A percentile compares a stretch with the other conserved stretches of the same genome.
Conservation (phyloP, 2,797 vertebrate species). For the Coracias cyanogaster region DNA sequence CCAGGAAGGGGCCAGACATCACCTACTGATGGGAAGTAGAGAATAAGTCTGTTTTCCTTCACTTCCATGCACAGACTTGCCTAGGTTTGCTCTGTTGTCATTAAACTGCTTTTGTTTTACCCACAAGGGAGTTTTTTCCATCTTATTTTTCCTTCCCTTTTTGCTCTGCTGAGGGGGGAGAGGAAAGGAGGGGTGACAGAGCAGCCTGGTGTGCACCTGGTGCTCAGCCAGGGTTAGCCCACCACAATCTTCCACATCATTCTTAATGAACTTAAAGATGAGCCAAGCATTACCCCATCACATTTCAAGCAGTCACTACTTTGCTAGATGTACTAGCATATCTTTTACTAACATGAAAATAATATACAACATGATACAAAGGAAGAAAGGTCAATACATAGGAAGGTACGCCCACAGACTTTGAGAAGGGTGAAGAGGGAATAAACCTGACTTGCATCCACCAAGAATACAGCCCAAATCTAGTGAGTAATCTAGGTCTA, state of each 20-base stretch:
- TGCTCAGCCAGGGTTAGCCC: no score
- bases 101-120: no score
- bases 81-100: no score
- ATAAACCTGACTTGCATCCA: neutral
- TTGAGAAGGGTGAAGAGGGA: neutral
- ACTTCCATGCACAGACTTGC: no score
- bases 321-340: neutral
- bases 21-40: no score
- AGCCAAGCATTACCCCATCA: neutral
- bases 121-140: no score
- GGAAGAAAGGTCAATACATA: neutral
- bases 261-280: neutral
- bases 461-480: neutral
- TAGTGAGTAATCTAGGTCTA: neutral
- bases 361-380: neutral
- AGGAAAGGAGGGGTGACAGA: no score
- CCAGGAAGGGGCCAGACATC: no score
- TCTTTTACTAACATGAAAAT: neutral
- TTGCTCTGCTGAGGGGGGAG: no score
- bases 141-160: no score
- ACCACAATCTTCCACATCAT: neutral
- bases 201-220: no score
- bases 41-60: no score
- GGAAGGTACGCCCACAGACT: neutral
- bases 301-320: neutral